Conservation (phyloP, 1,140 invertebrate genomes). For the Formica selysi region DNA sequence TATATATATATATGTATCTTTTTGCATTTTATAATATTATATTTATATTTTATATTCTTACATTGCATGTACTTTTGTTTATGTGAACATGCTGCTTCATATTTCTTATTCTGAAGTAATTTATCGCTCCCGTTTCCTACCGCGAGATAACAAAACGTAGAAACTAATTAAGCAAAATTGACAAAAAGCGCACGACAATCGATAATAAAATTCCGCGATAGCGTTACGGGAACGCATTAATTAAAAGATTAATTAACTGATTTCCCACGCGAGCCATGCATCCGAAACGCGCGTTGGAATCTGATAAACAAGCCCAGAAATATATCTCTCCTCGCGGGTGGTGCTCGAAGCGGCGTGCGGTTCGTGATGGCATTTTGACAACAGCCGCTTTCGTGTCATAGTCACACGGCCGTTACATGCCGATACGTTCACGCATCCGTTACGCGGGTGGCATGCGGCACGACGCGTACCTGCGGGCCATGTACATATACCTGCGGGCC, state of each 20-base stretch:
- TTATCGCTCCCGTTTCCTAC: background rate
- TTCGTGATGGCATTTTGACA: constrained; percentile 64
- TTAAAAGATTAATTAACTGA: constrained; percentile 58
- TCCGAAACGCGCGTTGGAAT: constrained; percentile 50
- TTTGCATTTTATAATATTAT: background rate
- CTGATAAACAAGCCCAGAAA: constrained; percentile 38
- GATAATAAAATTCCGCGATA: constrained; percentile 31
- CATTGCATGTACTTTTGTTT: background rate
- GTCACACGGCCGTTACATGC: constrained; percentile 37
- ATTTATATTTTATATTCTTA: background rate
- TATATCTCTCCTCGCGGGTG: constrained; percentile 11
- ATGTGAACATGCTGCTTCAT: background rate
- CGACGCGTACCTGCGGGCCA: constrained; percentile 25
- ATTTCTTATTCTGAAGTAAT: background rate
- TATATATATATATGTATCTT: background rate
- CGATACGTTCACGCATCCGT: constrained; percentile 48
- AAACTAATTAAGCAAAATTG: constrained; percentile 18
- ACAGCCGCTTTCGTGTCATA: constrained; percentile 62
- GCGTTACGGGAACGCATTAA: constrained; percentile 13
- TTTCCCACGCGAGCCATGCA: constrained; percentile 26
- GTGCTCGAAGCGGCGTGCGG: constrained; percentile 13
- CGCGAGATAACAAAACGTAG: background rate
- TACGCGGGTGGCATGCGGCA: constrained; percentile 20
- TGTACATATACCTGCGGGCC: constrained; percentile 7
- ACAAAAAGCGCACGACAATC: background rate